Percentiles rank a stretch among this genome's conserved stretches.
Evolutionary conservation across 2,113 vertebrate genomes (phyloP).

Genomic region (Dromaius novaehollandiae): DNA sequence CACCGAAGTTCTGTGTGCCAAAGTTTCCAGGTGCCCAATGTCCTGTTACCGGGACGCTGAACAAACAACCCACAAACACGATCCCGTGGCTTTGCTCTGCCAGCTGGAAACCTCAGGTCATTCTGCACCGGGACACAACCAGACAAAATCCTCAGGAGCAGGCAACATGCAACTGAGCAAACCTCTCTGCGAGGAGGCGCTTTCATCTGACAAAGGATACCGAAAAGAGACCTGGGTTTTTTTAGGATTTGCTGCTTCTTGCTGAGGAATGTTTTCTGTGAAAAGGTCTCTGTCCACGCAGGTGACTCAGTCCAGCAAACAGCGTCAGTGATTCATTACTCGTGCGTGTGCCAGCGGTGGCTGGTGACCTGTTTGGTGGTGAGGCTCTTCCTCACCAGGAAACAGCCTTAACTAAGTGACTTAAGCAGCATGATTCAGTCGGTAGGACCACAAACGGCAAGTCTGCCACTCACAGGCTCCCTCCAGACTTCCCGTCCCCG

Average conservation of each 20-base stretch:
- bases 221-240: not conserved
- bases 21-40: constrained; percentile 30
- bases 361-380: not conserved
- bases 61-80: constrained; percentile 7
- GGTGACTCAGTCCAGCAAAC: constrained; percentile 32
- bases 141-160: not conserved
- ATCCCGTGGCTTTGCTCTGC: constrained; percentile 44
- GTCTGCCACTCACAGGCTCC: not conserved
- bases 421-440: not conserved
- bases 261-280: not conserved
- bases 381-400: not conserved
- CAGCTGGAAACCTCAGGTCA: constrained; percentile 40
- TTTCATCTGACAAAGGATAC: not conserved
- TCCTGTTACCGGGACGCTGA: not conserved
- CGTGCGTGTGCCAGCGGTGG: not conserved
- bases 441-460: rapidly evolving
- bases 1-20: not conserved
- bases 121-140: not conserved
- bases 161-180: not conserved
- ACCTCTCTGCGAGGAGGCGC: not conserved
- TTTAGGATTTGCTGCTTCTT: not conserved
- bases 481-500: not conserved
- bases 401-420: constrained; percentile 12
- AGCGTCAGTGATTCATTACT: not conserved
- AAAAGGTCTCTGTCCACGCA: not conserved